Conservation (phyloP, 2,888 invertebrate species). For the Belgica antarctica region DNA sequence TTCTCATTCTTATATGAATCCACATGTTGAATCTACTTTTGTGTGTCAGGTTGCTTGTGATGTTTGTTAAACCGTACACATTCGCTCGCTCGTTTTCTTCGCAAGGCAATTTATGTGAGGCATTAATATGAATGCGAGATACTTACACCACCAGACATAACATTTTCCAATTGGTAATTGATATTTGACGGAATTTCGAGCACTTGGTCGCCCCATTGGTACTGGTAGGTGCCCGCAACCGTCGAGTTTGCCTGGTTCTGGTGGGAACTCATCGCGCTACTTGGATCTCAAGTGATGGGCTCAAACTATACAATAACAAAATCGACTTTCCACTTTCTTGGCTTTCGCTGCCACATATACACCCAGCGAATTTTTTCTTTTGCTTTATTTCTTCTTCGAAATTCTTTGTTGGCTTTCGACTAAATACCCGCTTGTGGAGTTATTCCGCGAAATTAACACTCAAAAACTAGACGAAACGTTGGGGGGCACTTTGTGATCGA, state of each 20-base stretch:
- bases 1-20: constrained; percentile 36
- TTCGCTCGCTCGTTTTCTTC: not conserved
- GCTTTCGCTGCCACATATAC: constrained; percentile 45
- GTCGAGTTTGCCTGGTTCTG: constrained; percentile 32
- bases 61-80: constrained; percentile 8
- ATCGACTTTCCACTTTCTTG: constrained; percentile 48
- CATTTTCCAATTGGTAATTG: constrained; percentile 43
- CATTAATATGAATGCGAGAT: constrained; percentile 20
- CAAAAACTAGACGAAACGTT: too few relatives aligned
- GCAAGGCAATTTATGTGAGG: constrained; percentile 1
- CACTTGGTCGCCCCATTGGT: constrained; percentile 36
- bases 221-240: constrained; percentile 32
- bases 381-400: constrained; percentile 34
- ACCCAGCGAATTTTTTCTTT: constrained; percentile 30
- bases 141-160: constrained; percentile 42
- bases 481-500: too few relatives aligned
- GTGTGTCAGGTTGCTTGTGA: constrained; percentile 23
- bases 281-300: not conserved
- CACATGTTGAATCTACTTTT: constrained; percentile 38
- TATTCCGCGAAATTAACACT: not conserved
- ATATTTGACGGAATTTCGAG: constrained; percentile 43
- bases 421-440: not conserved
- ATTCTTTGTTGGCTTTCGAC: constrained; percentile 33
- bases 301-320: constrained; percentile 19
- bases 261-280: constrained; percentile 26